Evolutionary conservation across 2,888 invertebrate genomes (phyloP).

Genomic region (Ommatoiulus sabulosus): DNA sequence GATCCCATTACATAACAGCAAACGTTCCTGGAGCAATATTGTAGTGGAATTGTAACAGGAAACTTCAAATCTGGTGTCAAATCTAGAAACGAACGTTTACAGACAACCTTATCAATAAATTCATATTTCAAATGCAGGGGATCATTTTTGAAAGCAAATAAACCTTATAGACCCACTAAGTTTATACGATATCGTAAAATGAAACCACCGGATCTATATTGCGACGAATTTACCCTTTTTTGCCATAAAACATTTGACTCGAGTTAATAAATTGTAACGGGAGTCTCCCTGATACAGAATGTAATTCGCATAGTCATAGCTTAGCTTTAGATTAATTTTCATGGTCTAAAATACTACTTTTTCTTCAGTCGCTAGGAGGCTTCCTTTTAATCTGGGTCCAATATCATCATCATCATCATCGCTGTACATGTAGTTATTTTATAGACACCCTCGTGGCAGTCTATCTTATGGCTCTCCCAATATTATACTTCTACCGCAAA

Average conservation of each 20-base stretch:
- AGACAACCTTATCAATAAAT: not conserved
- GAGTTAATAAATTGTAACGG: not conserved
- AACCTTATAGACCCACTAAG: not conserved
- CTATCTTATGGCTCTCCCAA: not conserved
- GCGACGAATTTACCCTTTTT: not conserved
- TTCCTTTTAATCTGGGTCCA: slow-evolving; percentile 11
- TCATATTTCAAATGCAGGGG: not conserved
- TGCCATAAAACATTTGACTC: slow-evolving; percentile 12
- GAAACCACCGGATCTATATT: not conserved
- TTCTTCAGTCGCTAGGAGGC: not conserved
- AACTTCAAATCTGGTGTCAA: not conserved
- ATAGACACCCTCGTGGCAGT: slow-evolving; percentile 8
- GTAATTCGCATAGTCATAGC: not conserved
- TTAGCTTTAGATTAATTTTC: not conserved
- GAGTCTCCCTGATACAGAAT: not conserved
- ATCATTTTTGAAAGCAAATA: not conserved
- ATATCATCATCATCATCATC: slow-evolving; percentile 25
- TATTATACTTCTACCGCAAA: slow-evolving; percentile 39
- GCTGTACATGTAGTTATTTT: slow-evolving; percentile 13
- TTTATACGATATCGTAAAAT: slow-evolving; percentile 28
- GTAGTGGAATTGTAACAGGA: no score
- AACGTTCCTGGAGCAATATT: no score
- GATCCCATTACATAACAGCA: no score
- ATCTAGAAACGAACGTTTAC: not conserved
- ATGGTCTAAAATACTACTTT: not conserved